Conservation (phyloP, 2,888 invertebrate genomes). For the Tenthredo livida region DNA sequence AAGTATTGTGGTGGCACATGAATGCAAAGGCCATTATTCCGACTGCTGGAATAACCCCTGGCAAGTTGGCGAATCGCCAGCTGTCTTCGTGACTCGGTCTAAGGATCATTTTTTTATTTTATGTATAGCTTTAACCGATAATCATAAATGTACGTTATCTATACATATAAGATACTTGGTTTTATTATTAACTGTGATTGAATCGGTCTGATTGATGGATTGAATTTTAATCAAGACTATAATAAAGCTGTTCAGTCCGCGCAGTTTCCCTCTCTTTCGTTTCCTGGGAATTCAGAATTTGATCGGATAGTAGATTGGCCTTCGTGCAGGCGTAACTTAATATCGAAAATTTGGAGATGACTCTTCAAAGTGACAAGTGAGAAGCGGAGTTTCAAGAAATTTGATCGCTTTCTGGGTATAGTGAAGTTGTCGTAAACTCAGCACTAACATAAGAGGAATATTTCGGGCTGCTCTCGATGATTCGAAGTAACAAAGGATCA, state of each 20-base stretch:
- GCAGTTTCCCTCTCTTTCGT: neutral
- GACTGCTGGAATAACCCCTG: conserved; percentile 87
- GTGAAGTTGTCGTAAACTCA: neutral
- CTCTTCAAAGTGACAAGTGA: neutral
- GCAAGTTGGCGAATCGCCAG: conserved; percentile 87
- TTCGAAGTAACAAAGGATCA: neutral
- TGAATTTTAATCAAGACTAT: neutral
- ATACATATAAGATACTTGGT: neutral
- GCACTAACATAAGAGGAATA: neutral
- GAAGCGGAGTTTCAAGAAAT: conserved; percentile 19
- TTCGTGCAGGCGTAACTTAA: neutral
- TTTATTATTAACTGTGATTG: neutral
- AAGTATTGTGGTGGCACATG: conserved; percentile 95
- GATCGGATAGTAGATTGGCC: conserved; percentile 6
- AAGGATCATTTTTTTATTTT: conserved; percentile 60
- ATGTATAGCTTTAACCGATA: conserved; percentile 46
- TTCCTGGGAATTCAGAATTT: neutral
- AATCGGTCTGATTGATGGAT: neutral
- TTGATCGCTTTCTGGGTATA: neutral
- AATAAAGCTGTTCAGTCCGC: neutral
- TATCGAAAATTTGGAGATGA: neutral
- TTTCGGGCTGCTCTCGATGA: neutral
- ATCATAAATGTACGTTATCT: neutral
- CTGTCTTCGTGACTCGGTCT: conserved; percentile 84
- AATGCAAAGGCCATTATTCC: conserved; percentile 95